Evolutionary conservation across 2,888 invertebrate species (phyloP), one percentile per base, ranked within the genome.

Genomic region (Drosophila diplacantha): DNA sequence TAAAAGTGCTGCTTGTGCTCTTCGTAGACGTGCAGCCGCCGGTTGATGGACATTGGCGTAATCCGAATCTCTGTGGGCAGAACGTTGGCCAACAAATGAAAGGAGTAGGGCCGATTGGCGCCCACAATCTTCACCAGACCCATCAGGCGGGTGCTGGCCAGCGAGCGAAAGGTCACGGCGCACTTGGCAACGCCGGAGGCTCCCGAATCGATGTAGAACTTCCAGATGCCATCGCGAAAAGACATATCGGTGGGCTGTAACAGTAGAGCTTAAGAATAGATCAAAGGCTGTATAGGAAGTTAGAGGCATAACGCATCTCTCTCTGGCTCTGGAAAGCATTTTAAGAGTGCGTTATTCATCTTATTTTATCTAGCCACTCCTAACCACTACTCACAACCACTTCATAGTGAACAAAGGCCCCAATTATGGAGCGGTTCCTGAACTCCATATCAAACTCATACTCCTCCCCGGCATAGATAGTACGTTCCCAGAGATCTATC

Each of bases 91-190:
- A 60, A 39, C 6, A 88, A 52, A 35, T 78, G 81, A 41, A 85
- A 86, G 3, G 85, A 72, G 50, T 59, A 76, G 0, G 80, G 72
- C 5, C 71, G 57, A 4, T 58, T 11, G 37, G 72, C 68, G 0
- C 87, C 88, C n/a, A 88, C 73, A 20, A 85, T 61, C 57, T 81
- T 78, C 2, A 87, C 12, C 71, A 82, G 47, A 31, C 87, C 87
- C 8, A 75, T 72, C 0, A 87, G 60, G 3, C 59, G 70, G 3
- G 74, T 69, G 24, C 31, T 50, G 5, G 85, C 84, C 12, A 81
- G 16, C 7, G 75, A 69, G n/a, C 67, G 79, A 57, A 85, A 85
- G 3, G 66, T 62, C 6, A 85, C 72, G 5, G 59, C 41, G 46
- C 85, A 84, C 4, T 73, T 60, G 32, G 82, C 79, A 3, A 29